Evolutionary conservation across 1,140 invertebrate genomes (phyloP), one percentile per base, ranked within the genome.

Genomic region (Drosophila sp.): DNA sequence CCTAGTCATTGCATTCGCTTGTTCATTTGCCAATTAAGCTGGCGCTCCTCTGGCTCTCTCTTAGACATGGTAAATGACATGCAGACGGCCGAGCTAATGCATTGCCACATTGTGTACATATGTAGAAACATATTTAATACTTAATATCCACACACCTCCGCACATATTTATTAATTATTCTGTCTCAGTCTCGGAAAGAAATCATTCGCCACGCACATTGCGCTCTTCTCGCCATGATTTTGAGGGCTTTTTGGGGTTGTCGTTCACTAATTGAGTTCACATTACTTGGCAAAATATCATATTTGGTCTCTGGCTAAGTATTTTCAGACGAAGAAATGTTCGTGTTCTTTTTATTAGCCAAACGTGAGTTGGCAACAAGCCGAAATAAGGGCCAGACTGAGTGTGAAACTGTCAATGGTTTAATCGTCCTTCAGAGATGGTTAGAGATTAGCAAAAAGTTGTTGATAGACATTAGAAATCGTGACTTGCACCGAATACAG

Each of bases 281-380:
- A 87, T 87, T 87, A 87, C 83, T 80, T 89, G 84, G 66, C 83
- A 89, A 79, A 87, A 87, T 87, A 87, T 75, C 66, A 55, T 62
- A 56, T 60, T 68, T 41, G 76, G 61, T 60, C 76, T 44, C 4
- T 23, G 40, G 2, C 7, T 47, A 25, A 25, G 71, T 77, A 70
- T 74, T 73, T 77, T 77, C 73, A 69, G 70, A 60, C 74, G 69
- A 27, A 27, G 7, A 79, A 76, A 69, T 76, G 73, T 44, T 83
- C 69, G 69, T 66, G 66, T 67, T 87, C 7, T 7, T 38, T 87
- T 89, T 87, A 87, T 87, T 87, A 83, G 84, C 67, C 60, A 73
- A 87, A 79, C 83, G 84, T 87, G 83, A 87, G 84, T 87, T 87
- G 83, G 84, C 83, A 87, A 74, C 72, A 83, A 66, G 66, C 57